phyloP scores from a whole-genome alignment of 2,888 invertebrate species.

The Pediacus dermestoides region DNA sequence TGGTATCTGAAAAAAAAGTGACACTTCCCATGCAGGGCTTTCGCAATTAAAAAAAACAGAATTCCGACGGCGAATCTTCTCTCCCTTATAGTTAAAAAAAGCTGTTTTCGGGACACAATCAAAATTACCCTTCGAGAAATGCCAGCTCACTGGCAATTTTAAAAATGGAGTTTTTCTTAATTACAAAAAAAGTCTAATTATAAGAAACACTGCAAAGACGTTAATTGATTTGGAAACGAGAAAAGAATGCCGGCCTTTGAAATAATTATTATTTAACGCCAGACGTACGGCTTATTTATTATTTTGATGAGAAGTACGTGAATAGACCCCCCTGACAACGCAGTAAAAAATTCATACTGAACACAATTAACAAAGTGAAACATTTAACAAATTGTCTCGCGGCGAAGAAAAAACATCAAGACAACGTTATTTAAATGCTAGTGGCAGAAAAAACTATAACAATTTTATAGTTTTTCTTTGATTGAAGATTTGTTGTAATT shows the following conservation, averaged over 20 bases:
- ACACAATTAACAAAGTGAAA: no score
- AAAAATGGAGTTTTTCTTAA: conserved; percentile 49
- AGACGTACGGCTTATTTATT: conserved; percentile 38
- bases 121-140: conserved; percentile 46
- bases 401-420: no score
- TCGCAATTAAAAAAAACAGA: conserved; percentile 41
- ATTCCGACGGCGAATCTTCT: conserved; percentile 24
- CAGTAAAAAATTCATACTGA: no score
- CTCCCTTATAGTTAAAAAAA: conserved; percentile 28
- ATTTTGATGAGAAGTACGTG: conserved; percentile 42
- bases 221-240: conserved; percentile 51
- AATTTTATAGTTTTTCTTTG: no score
- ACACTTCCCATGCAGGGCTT: conserved; percentile 47
- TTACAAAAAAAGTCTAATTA: conserved; percentile 49
- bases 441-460: no score
- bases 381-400: no score
- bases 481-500: no score
- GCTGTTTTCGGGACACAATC: conserved; percentile 41
- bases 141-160: conserved; percentile 45
- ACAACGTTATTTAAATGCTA: no score
- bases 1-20: conserved; percentile 36
- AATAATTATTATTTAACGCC: conserved; percentile 41
- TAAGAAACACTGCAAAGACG: conserved; percentile 44
- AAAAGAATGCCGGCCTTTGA: conserved; percentile 38
- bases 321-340: no score